phyloP scores from a whole-genome alignment of 1,140 invertebrate species.

The Bombus soroeensis region DNA sequence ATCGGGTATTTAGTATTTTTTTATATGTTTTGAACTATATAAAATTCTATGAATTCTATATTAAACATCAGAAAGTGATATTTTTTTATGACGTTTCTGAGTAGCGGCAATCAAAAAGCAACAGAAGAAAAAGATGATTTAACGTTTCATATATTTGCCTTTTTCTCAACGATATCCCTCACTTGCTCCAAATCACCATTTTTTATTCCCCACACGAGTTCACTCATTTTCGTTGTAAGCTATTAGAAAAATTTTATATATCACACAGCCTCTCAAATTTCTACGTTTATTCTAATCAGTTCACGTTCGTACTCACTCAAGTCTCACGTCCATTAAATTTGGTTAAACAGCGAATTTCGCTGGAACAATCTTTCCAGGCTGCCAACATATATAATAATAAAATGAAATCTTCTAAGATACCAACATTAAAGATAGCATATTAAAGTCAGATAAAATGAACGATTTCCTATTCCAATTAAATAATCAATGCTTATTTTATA shows the following conservation, averaged over 20 bases:
- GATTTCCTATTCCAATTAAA: not conserved
- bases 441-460: not conserved
- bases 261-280: not conserved
- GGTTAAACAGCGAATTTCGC: conserved; percentile 42
- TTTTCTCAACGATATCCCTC: conserved; percentile 92
- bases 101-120: conserved; percentile 16
- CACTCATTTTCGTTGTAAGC: conserved; percentile 84
- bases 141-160: conserved; percentile 83
- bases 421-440: not conserved
- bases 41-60: not conserved
- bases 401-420: conserved; percentile 1
- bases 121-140: conserved; percentile 7
- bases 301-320: conserved; percentile 19
- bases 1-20: not conserved
- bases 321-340: conserved; percentile 47
- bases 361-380: conserved; percentile 27
- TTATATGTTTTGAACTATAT: not conserved
- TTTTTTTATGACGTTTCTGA: not conserved
- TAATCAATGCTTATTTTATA: not conserved
- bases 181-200: conserved; percentile 97
- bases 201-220: conserved; percentile 96
- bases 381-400: conserved; percentile 29
- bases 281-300: conserved; percentile 30
- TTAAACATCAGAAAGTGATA: not conserved
- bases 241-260: conserved; percentile 1